Conservation (phyloP, 64 coral and sea anemone genomes). For the Montipora cactus region DNA sequence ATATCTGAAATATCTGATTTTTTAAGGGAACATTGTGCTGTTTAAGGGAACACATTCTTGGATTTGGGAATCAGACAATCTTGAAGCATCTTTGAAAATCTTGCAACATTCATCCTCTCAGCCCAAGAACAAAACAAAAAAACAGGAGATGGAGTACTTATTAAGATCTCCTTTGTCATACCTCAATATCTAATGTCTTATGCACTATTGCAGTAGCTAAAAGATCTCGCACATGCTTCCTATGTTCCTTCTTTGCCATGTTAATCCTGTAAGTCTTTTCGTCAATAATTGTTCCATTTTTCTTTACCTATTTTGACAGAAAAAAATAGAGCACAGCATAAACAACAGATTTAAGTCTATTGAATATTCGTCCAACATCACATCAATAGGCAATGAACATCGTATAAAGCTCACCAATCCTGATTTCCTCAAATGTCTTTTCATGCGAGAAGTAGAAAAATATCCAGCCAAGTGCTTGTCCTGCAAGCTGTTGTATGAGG, state of each 20-base stretch:
- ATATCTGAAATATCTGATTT: too few relatives aligned
- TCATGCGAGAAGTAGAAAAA: conserved; percentile 89
- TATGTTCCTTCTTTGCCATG: conserved; percentile 97
- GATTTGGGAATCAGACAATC: too few relatives aligned
- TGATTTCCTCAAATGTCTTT: conserved; percentile 84
- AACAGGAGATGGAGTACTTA: too few relatives aligned
- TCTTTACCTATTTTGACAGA: conserved; percentile 65
- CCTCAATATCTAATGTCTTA: conserved; percentile 96
- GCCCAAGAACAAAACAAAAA: too few relatives aligned
- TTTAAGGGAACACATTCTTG: too few relatives aligned
- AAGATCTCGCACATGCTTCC: conserved; percentile 95
- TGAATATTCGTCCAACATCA: too few relatives aligned
- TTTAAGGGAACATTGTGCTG: too few relatives aligned
- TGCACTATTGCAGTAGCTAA: conserved; percentile 96
- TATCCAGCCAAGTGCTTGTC: conserved; percentile 93
- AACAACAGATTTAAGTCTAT: background rate
- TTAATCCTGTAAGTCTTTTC: conserved; percentile 95
- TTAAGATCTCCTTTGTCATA: background rate
- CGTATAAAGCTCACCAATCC: conserved; percentile 77
- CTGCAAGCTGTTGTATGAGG: conserved; percentile 94
- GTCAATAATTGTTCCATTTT: conserved; percentile 82
- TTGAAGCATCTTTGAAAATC: too few relatives aligned
- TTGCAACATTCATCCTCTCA: too few relatives aligned
- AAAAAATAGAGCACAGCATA: background rate
- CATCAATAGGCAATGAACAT: too few relatives aligned